Evolutionary conservation across 2,797 vertebrate species (phyloP).

Genomic region (Acanthurus leucopareius): DNA sequence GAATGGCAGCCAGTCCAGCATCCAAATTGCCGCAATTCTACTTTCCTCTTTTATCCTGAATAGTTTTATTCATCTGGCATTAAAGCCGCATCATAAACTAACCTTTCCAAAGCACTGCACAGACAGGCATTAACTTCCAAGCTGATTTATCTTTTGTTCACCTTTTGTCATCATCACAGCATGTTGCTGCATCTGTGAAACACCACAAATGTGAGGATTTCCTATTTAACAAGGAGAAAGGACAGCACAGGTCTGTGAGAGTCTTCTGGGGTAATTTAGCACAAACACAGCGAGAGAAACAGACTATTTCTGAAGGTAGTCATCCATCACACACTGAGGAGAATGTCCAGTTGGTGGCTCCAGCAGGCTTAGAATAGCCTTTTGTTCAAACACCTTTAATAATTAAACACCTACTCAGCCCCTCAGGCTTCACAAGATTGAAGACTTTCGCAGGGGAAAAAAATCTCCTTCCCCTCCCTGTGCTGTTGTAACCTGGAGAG

Average conservation of each 20-base stretch:
- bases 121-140: conserved; percentile 18
- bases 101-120: conserved; percentile 31
- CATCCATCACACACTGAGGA: conserved; percentile 80
- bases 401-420: conserved; percentile 85
- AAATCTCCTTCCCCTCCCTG: conserved; percentile 50
- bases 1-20: background rate
- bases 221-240: conserved; percentile 32
- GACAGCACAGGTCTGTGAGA: conserved; percentile 50
- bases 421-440: conserved; percentile 80
- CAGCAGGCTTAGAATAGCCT: conserved; percentile 83
- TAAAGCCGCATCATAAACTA: conserved; percentile 39
- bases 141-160: conserved; percentile 31
- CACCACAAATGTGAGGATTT: conserved; percentile 39
- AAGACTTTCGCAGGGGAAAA: conserved; percentile 72
- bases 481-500: conserved; percentile 71
- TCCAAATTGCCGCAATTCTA: conserved; percentile 23
- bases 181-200: conserved; percentile 18
- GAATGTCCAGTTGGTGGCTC: conserved; percentile 82
- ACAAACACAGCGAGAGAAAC: conserved; percentile 66
- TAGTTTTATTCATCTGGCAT: conserved; percentile 18
- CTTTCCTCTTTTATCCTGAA: background rate
- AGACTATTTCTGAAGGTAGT: conserved; percentile 70
- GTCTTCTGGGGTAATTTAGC: conserved; percentile 74
- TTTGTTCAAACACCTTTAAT: conserved; percentile 88
- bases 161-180: conserved; percentile 26